These are phyloP conservation scores for Myathropa florea DNA, from an alignment of 2,888 invertebrate species.

Conservation along the genomic window DNA sequence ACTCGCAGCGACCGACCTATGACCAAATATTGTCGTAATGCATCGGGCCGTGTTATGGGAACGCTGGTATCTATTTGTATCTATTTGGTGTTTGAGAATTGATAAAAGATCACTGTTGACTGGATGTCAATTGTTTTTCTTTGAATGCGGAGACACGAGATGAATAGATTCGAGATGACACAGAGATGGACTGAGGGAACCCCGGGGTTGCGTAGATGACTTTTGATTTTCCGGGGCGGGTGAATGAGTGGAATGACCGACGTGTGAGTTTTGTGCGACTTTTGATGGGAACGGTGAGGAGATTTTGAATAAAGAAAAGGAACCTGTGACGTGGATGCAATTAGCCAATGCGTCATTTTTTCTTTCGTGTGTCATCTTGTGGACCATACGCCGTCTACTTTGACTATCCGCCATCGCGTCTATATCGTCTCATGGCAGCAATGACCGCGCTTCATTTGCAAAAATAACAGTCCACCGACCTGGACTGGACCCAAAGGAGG, in stretches of 20 bases:
- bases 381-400: too few relatives aligned
- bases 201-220: not conserved
- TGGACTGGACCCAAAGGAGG: too few relatives aligned
- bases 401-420: too few relatives aligned
- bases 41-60: not conserved
- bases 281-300: too few relatives aligned
- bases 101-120: slow-evolving; percentile 13
- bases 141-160: not conserved
- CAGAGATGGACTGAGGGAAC: not conserved
- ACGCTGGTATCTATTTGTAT: not conserved
- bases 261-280: too few relatives aligned
- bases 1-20: slow-evolving; percentile 54
- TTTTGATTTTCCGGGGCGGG: not conserved
- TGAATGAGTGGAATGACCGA: not conserved
- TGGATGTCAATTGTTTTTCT: slow-evolving; percentile 3
- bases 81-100: not conserved
- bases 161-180: not conserved
- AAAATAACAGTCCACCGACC: too few relatives aligned
- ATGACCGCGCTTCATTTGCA: too few relatives aligned
- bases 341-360: too few relatives aligned
- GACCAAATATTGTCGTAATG: slow-evolving; percentile 10
- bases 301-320: too few relatives aligned
- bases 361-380: too few relatives aligned
- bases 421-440: too few relatives aligned
- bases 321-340: too few relatives aligned